A percentile compares a stretch with the other conserved stretches of the same genome.
These are phyloP conservation scores for Apis laboriosa DNA, from an alignment of 1,140 invertebrate genomes.

Conservation along the genomic window DNA sequence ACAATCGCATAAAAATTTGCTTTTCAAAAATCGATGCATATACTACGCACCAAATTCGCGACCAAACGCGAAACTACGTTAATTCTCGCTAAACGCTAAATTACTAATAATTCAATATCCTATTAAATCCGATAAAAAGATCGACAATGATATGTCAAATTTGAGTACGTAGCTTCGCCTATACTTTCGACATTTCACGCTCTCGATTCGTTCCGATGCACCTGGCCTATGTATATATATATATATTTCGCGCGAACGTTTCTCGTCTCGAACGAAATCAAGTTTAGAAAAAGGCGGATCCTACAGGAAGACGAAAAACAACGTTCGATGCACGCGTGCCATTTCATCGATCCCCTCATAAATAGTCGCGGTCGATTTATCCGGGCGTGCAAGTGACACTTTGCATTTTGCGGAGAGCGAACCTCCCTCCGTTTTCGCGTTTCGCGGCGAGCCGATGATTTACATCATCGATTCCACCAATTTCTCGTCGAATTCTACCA, in stretches of 20 bases:
- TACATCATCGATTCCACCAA: not conserved
- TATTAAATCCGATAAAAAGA: not conserved
- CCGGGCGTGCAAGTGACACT: not conserved
- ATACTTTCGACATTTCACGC: too few species aligned
- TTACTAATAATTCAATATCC: not conserved
- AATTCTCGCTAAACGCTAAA: not conserved
- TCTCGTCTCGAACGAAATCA: not conserved
- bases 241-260: not conserved
- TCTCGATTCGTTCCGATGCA: not conserved
- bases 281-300: not conserved
- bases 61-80: not conserved
- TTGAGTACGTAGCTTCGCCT: not conserved
- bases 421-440: not conserved
- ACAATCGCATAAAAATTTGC: not conserved
- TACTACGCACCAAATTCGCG: too few species aligned
- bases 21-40: too few species aligned
- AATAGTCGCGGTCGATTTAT: not conserved
- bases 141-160: constrained; percentile 15
- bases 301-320: not conserved
- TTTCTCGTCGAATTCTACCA: constrained; percentile 2
- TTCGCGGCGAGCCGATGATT: not conserved
- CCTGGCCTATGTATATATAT: not conserved
- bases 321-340: not conserved
- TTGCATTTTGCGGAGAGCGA: not conserved
- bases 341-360: not conserved